Conservation (phyloP, 2,888 invertebrate species). For the Drosophila vallismaia region DNA sequence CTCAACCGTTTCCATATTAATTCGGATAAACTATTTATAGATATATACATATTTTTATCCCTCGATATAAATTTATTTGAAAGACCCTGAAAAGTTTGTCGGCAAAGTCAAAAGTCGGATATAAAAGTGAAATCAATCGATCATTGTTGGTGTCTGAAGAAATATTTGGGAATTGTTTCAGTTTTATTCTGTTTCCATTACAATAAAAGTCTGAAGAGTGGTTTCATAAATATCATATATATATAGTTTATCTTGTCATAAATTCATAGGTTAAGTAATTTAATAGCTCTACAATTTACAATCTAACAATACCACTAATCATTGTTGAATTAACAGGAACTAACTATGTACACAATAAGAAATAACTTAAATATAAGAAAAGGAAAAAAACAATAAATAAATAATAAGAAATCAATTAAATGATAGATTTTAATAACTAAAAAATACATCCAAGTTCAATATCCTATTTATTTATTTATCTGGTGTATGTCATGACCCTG, state of each 20-base stretch:
- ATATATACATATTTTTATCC: conserved; percentile 13
- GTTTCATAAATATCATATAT: neutral
- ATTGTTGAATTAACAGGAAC: conserved; percentile 18
- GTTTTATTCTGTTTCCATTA: neutral
- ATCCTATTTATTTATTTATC: neutral
- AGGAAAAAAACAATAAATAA: neutral
- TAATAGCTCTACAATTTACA: neutral
- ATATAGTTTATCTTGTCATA: neutral
- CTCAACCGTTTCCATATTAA: neutral
- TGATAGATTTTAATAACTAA: neutral
- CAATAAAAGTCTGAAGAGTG: neutral
- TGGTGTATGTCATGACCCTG: neutral
- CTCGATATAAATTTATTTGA: neutral
- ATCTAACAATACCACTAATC: conserved; percentile 1
- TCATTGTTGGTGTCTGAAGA: neutral
- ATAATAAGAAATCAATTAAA: neutral
- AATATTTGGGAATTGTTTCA: neutral
- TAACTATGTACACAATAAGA: neutral
- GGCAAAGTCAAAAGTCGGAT: neutral
- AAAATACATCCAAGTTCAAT: neutral
- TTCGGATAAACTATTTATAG: conserved; percentile 12
- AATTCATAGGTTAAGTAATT: neutral
- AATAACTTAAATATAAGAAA: neutral
- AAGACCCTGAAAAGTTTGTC: neutral
- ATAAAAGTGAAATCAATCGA: neutral